phyloP scores from a whole-genome alignment of 2,113 vertebrate species.

The Anhinga anhinga region DNA sequence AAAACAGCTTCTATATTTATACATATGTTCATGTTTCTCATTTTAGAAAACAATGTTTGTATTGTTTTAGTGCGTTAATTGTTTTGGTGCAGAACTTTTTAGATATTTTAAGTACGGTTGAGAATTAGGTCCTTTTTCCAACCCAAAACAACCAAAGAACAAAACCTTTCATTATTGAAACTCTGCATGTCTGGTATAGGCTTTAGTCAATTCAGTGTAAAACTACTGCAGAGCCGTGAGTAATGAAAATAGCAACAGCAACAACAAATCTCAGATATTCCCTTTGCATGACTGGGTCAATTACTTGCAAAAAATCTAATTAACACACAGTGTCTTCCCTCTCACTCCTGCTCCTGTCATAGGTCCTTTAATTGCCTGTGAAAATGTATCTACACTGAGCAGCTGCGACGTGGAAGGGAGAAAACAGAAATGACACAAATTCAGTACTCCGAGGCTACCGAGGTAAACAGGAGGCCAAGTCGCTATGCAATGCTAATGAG shows the following conservation, averaged over 20 bases:
- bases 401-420: background rate
- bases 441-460: fast-evolving
- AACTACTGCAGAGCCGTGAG: background rate
- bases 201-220: background rate
- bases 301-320: background rate
- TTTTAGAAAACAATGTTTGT: background rate
- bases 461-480: background rate
- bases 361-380: background rate
- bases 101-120: background rate
- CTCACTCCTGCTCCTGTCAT: background rate
- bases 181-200: background rate
- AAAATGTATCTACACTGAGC: background rate
- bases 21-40: background rate
- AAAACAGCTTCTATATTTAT: background rate
- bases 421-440: background rate
- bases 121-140: background rate
- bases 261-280: background rate
- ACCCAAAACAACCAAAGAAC: background rate
- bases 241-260: background rate
- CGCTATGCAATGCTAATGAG: background rate
- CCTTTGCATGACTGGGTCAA: background rate
- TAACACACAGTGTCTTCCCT: background rate
- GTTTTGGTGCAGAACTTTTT: background rate
- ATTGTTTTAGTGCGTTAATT: background rate
- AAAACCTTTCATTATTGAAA: background rate